These are phyloP conservation scores for Bombus waltoni DNA, from an alignment of 1,140 invertebrate genomes.

Conservation along the genomic window DNA sequence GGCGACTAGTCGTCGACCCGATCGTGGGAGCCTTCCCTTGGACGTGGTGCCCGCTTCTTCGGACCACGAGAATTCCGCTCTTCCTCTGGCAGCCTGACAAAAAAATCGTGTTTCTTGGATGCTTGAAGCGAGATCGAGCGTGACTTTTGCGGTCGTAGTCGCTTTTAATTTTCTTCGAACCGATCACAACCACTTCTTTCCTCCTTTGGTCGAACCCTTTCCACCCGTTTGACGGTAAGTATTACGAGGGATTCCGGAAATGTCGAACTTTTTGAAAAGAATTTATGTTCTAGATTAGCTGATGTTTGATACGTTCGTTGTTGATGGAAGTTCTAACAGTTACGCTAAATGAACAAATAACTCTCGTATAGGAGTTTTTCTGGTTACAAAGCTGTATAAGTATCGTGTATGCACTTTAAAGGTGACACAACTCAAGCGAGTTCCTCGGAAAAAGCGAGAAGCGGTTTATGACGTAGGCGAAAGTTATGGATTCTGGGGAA, in stretches of 20 bases:
- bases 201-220: neutral
- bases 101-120: constrained; percentile 60
- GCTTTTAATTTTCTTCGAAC: constrained; percentile 64
- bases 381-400: no score
- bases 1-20: constrained; percentile 48
- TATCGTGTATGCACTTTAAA: neutral
- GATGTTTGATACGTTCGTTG: neutral
- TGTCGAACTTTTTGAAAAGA: neutral
- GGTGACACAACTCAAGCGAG: neutral
- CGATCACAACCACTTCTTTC: neutral
- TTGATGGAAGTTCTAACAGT: neutral
- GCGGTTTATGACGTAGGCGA: neutral
- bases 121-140: constrained; percentile 54
- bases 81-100: constrained; percentile 17
- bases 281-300: neutral
- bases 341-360: no score
- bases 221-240: neutral
- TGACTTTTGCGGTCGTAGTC: constrained; percentile 38
- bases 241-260: neutral
- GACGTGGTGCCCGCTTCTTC: constrained; percentile 15
- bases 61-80: constrained; percentile 45
- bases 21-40: constrained; percentile 65
- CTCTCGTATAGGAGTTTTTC: no score
- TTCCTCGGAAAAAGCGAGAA: no score
- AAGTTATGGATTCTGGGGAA: neutral